Evolutionary conservation across 2,113 vertebrate species (phyloP).

Genomic region (Cryptomyrus ogoouensis): DNA sequence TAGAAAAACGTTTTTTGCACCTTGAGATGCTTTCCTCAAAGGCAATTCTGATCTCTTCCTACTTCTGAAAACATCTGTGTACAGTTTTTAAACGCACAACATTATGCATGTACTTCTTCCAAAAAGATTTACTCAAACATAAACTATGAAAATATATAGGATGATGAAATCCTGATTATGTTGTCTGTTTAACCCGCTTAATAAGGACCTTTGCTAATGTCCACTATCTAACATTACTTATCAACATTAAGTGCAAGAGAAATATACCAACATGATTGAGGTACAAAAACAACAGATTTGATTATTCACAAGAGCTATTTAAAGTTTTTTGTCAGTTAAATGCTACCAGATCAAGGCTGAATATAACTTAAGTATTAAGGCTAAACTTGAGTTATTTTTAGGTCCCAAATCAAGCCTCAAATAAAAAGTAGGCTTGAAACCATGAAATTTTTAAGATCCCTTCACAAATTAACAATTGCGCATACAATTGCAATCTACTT

Average conservation of each 20-base stretch:
- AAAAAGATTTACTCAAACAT: not conserved
- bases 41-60: not conserved
- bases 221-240: not conserved
- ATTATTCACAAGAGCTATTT: not conserved
- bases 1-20: not conserved
- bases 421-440: not conserved
- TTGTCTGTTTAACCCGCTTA: not conserved
- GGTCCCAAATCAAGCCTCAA: not conserved
- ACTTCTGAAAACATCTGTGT: not conserved
- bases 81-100: not conserved
- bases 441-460: not conserved
- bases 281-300: not conserved
- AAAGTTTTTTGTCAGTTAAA: not conserved
- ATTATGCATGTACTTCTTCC: not conserved
- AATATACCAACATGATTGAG: not conserved
- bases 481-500: not conserved
- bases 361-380: not conserved
- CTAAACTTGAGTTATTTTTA: not conserved
- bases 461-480: not conserved
- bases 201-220: not conserved
- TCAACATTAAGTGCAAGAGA: not conserved
- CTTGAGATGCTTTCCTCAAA: not conserved
- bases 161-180: not conserved
- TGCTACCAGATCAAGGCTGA: not conserved
- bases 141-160: not conserved